Evolutionary conservation across 53 echinoderm and acorn worm species (phyloP).

Genomic region (Crossaster papposus): DNA sequence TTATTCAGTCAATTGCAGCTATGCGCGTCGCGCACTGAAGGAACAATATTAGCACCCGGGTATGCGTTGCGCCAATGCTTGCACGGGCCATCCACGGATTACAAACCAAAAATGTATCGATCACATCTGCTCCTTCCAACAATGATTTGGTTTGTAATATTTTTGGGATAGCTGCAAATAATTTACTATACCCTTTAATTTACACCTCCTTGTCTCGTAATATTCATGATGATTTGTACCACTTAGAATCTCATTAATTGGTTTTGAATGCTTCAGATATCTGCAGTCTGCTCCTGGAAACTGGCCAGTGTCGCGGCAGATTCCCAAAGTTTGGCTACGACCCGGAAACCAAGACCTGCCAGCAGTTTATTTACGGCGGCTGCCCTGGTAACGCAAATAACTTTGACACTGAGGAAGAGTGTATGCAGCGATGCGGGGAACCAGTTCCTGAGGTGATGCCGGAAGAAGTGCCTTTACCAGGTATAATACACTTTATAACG

Average conservation of each 20-base stretch:
- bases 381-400: constrained; percentile 59
- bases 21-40: too few relatives aligned
- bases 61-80: too few relatives aligned
- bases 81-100: too few relatives aligned
- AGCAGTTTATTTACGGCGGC: constrained; percentile 62
- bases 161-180: too few relatives aligned
- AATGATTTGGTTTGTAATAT: too few relatives aligned
- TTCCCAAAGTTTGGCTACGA: constrained; percentile 52
- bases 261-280: neutral
- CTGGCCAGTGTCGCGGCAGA: constrained; percentile 32
- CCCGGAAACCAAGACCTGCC: constrained; percentile 21
- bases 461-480: constrained; percentile 1
- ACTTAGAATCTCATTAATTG: neutral
- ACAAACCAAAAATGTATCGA: too few relatives aligned
- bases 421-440: constrained; percentile 29
- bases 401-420: constrained; percentile 50
- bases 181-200: too few relatives aligned
- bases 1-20: too few relatives aligned
- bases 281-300: constrained; percentile 29
- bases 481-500: neutral
- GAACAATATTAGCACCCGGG: too few relatives aligned
- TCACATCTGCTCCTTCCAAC: too few relatives aligned
- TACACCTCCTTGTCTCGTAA: too few relatives aligned
- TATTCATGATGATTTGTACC: too few relatives aligned
- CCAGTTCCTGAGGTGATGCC: neutral